Conservation (phyloP, 2,888 invertebrate genomes). For the Tetrapedia diversipes region DNA sequence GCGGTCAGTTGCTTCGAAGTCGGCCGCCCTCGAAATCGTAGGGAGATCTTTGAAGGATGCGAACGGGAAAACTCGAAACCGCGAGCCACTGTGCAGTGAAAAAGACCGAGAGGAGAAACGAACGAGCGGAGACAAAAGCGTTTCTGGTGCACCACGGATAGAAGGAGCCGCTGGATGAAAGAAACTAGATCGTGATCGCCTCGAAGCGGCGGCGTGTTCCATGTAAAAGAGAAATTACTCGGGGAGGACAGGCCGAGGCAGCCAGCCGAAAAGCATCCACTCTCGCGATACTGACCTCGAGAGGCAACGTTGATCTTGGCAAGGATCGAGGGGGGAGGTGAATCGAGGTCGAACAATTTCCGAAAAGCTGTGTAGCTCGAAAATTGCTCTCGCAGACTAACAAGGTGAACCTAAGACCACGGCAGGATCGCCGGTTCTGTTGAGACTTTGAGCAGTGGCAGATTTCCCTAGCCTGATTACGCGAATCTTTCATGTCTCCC, state of each 20-base stretch:
- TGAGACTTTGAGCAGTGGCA: no score
- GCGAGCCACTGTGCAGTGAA: constrained; percentile 31
- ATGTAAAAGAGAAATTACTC: constrained; percentile 15
- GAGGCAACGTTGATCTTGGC: not conserved
- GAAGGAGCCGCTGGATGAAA: constrained; percentile 19
- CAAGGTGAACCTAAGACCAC: no score
- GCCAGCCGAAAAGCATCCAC: constrained; percentile 24
- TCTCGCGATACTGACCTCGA: constrained; percentile 2
- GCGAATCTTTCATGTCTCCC: no score
- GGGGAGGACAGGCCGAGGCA: no score
- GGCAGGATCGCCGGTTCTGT: no score
- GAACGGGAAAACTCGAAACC: constrained; percentile 34
- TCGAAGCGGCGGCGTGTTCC: constrained; percentile 12
- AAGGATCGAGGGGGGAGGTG: constrained; percentile 34
- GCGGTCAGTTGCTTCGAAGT: constrained; percentile 20
- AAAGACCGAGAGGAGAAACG: constrained; percentile 50
- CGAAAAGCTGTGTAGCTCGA: constrained; percentile 26
- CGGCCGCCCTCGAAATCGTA: constrained; percentile 24
- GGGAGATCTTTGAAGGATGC: constrained; percentile 15
- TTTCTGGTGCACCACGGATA: constrained; percentile 20
- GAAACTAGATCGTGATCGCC: constrained; percentile 33
- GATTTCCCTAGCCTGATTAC: no score
- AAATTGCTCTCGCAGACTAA: no score
- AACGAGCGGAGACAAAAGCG: constrained; percentile 33
- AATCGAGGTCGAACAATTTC: constrained; percentile 52